Conservation (phyloP, 2,113 vertebrate species). For the Sander lucioperca region DNA sequence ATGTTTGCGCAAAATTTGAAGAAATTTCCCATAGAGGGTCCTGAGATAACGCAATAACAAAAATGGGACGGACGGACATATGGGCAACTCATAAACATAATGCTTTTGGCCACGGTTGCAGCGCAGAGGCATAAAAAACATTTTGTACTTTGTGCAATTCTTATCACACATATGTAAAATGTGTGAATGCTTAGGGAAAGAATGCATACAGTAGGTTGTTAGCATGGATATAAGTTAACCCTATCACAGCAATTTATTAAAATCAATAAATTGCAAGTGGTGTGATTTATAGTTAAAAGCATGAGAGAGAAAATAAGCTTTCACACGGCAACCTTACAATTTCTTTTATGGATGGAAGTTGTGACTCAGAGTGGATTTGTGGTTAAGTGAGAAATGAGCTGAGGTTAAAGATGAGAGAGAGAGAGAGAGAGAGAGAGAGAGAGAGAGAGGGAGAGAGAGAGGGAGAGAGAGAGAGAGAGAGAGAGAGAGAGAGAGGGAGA, state of each 20-base stretch:
- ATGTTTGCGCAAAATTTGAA: too few relatives aligned
- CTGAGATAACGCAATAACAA: too few relatives aligned
- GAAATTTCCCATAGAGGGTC: too few relatives aligned
- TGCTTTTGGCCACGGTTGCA: too few relatives aligned
- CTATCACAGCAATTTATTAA: not conserved
- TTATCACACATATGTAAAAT: not conserved
- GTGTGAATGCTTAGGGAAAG: not conserved
- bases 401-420: constrained; percentile 62
- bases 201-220: not conserved
- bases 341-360: constrained; percentile 5
- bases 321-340: not conserved
- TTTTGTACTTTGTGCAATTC: not conserved
- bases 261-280: too few relatives aligned
- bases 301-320: not conserved
- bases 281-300: not conserved
- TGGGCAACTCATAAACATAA: too few relatives aligned
- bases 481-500: not conserved
- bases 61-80: too few relatives aligned
- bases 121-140: not conserved
- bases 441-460: constrained; percentile 12
- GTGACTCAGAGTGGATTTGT: constrained; percentile 17
- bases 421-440: constrained; percentile 16
- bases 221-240: not conserved
- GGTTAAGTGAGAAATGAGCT: constrained; percentile 39
- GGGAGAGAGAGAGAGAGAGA: constrained; percentile 31